phyloP scores from a whole-genome alignment of 2,113 vertebrate species.

The Ceyx margarethae region DNA sequence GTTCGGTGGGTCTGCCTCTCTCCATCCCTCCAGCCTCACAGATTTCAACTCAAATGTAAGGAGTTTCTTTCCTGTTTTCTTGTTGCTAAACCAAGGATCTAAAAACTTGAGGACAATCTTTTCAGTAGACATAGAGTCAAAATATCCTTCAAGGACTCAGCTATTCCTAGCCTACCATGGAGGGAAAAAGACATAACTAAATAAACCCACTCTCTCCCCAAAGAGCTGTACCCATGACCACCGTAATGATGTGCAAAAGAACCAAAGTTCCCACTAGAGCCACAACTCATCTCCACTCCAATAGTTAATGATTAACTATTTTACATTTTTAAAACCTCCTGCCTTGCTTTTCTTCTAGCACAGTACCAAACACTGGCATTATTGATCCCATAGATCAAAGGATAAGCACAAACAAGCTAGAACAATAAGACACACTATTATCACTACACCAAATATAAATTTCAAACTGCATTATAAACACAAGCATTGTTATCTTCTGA shows the following conservation, averaged over 20 bases:
- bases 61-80: neutral
- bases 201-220: neutral
- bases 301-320: neutral
- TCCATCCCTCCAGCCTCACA: neutral
- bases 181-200: too few relatives aligned
- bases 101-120: neutral
- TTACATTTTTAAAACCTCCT: neutral
- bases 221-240: neutral
- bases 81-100: neutral
- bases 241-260: neutral
- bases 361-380: neutral
- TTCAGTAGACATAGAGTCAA: neutral
- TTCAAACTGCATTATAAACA: constrained; percentile 3
- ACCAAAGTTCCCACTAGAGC: neutral
- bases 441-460: neutral
- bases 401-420: neutral
- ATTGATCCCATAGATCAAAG: neutral
- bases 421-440: neutral
- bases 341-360: neutral
- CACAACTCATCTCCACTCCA: neutral
- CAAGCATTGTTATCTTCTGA: constrained; percentile 19
- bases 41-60: neutral
- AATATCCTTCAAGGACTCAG: neutral
- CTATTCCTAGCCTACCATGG: neutral
- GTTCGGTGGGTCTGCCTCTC: neutral